A percentile compares a stretch with the other conserved stretches of the same genome.
Conservation (phyloP, 2,888 invertebrate genomes). For the Drosophila nr. perissopoda region DNA sequence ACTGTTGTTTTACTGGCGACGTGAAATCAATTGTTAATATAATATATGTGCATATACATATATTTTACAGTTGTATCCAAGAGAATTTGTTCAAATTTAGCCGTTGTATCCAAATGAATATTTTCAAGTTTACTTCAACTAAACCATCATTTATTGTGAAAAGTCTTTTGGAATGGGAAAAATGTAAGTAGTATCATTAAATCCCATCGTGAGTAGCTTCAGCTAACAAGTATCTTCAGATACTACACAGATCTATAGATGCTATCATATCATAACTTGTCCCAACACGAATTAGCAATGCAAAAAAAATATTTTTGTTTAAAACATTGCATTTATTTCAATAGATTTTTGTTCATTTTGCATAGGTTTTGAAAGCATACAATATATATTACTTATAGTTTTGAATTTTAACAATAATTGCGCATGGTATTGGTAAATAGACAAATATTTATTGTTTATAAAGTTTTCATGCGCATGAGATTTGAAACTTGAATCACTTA, state of each 20-base stretch:
- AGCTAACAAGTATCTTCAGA: background rate
- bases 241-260: background rate
- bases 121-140: background rate
- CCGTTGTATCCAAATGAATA: background rate
- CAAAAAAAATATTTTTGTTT: conserved; percentile 3
- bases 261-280: background rate
- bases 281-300: background rate
- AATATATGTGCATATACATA: background rate
- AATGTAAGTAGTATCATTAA: background rate
- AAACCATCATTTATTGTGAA: background rate
- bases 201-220: background rate
- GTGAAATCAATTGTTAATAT: background rate
- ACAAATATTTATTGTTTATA: conserved; percentile 38
- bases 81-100: background rate
- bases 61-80: background rate
- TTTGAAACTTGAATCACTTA: conserved; percentile 31
- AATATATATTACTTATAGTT: conserved; percentile 34
- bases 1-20: background rate
- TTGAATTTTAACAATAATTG: conserved; percentile 50
- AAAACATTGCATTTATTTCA: conserved; percentile 51
- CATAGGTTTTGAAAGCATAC: conserved; percentile 51
- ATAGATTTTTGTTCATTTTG: conserved; percentile 40
- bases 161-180: background rate
- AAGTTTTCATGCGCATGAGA: conserved; percentile 12
- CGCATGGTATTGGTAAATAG: conserved; percentile 27